These are phyloP conservation scores for Mandrillus leucophaeus DNA, from an alignment of 2,113 vertebrate species.

Conservation along the genomic window DNA sequence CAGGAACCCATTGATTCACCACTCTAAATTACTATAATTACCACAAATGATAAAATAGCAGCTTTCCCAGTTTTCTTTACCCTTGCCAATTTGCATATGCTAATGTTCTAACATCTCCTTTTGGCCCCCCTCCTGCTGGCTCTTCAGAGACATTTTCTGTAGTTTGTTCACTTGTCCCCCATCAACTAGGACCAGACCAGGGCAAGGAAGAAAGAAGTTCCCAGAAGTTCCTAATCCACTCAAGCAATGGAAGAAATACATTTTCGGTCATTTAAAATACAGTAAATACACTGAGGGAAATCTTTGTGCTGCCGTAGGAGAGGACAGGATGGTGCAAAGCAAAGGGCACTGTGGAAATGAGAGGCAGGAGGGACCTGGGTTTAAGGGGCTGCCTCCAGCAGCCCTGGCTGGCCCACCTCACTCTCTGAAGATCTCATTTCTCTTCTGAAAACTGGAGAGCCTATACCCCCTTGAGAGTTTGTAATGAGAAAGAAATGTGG, in stretches of 20 bases:
- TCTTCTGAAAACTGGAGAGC: neutral
- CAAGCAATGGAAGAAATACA: neutral
- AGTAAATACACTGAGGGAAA: neutral
- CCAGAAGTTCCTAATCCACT: neutral
- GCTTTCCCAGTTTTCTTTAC: slow-evolving; percentile 76
- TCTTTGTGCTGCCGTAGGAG: neutral
- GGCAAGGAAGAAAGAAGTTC: neutral
- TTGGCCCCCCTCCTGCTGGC: neutral
- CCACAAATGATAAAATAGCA: slow-evolving; percentile 81
- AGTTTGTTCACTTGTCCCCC: neutral
- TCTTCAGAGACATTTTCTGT: neutral
- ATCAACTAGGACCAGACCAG: neutral
- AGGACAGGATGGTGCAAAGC: neutral
- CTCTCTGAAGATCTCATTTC: neutral
- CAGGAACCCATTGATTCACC: slow-evolving; percentile 77
- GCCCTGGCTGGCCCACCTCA: no score
- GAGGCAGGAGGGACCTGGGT: neutral
- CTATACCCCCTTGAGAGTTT: neutral
- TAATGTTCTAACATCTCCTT: slow-evolving; percentile 48
- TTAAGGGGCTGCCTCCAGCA: neutral
- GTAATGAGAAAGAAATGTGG: neutral
- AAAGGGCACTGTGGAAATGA: fast-evolving
- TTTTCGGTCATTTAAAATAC: neutral
- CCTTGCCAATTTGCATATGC: slow-evolving; percentile 77
- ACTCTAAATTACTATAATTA: slow-evolving; percentile 80